Percentiles rank a stretch among this genome's conserved stretches.
Conservation (phyloP, 1,140 invertebrate genomes). For the Drosophila eugracilis region DNA sequence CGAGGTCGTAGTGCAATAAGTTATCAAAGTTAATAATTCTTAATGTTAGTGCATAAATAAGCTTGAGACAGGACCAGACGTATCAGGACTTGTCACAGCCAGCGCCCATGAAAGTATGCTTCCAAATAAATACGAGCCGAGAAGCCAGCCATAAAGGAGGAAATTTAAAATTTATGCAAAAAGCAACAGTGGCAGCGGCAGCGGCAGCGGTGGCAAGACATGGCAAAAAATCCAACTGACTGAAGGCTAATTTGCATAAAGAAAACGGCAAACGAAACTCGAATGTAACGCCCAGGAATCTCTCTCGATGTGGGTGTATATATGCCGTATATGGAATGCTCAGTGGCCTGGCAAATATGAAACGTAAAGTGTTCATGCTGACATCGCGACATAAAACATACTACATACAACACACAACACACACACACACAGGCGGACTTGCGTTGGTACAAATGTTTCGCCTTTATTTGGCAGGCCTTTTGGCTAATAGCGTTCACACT, state of each 20-base stretch:
- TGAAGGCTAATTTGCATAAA: conserved; percentile 79
- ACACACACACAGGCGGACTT: too few species aligned
- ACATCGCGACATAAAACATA: conserved; percentile 70
- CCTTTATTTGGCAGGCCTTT: conserved; percentile 75
- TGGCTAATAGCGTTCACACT: conserved; percentile 61
- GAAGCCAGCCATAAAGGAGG: conserved; percentile 61
- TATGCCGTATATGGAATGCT: conserved; percentile 17
- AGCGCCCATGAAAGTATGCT: conserved; percentile 64
- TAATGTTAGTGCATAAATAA: conserved; percentile 84
- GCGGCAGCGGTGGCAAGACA: conserved; percentile 27
- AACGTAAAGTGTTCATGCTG: conserved; percentile 77
- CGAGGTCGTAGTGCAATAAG: conserved; percentile 68
- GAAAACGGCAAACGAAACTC: conserved; percentile 69
- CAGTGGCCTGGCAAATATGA: conserved; percentile 76
- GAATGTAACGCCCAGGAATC: conserved; percentile 28
- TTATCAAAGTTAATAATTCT: conserved; percentile 84
- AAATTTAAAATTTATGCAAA: conserved; percentile 82
- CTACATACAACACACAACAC: too few species aligned
- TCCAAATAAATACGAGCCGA: conserved; percentile 45
- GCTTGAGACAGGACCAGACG: conserved; percentile 18
- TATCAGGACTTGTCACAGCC: conserved; percentile 66
- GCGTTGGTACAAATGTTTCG: conserved; percentile 63
- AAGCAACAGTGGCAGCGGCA: conserved; percentile 50
- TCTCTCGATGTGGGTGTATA: conserved; percentile 2
- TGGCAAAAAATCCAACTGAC: conserved; percentile 37